Conservation (phyloP, 1,140 invertebrate species). For the Yoshiicerus persimilis region DNA sequence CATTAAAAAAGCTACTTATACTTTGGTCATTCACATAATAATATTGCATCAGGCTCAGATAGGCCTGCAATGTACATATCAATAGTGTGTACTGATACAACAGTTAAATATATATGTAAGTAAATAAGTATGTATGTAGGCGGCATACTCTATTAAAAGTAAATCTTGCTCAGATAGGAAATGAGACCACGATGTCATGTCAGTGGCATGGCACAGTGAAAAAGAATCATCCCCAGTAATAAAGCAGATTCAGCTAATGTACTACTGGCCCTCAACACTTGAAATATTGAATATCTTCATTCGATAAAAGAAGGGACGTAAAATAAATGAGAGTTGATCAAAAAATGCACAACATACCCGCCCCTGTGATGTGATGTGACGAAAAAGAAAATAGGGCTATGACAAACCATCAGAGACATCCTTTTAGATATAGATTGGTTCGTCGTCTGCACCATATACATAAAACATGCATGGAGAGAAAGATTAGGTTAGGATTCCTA, state of each 20-base stretch:
- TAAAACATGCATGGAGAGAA: neutral
- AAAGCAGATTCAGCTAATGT: neutral
- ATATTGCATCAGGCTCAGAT: too few species aligned
- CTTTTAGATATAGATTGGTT: neutral
- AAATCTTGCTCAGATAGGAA: neutral
- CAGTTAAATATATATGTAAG: too few species aligned
- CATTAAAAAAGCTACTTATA: neutral
- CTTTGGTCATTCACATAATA: neutral
- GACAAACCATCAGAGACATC: neutral
- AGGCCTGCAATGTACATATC: too few species aligned
- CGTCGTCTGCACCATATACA: neutral
- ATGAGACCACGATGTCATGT: neutral
- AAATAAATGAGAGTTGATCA: neutral
- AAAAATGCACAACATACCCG: neutral
- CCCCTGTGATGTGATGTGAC: neutral
- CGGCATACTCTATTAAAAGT: neutral
- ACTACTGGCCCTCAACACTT: neutral
- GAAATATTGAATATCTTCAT: neutral
- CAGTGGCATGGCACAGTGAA: neutral
- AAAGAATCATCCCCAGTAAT: neutral
- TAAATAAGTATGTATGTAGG: neutral
- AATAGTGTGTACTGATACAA: too few species aligned
- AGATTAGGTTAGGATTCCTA: neutral
- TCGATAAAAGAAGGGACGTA: neutral
- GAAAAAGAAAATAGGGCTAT: neutral